These are phyloP conservation scores for Heliconius hermathena DNA, from an alignment of 1,140 invertebrate genomes.

Conservation along the genomic window DNA sequence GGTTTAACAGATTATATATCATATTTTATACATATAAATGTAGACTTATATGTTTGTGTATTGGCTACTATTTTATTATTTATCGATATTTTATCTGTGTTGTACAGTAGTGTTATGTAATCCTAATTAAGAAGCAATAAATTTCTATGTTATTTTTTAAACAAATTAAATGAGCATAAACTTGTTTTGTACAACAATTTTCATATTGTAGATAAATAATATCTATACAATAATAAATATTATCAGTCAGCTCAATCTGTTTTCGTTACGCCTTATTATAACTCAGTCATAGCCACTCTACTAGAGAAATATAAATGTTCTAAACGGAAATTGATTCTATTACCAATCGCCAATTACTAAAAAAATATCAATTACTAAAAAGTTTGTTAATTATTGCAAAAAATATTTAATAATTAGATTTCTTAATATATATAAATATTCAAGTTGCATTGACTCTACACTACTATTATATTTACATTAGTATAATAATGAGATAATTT, in stretches of 20 bases:
- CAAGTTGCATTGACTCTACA: too few species aligned
- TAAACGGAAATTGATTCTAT: background rate
- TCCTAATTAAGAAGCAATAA: background rate
- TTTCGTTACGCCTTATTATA: background rate
- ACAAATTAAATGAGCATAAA: background rate
- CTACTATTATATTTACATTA: too few species aligned
- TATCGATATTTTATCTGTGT: background rate
- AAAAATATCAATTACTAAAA: background rate
- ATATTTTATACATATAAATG: background rate
- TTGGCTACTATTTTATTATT: background rate
- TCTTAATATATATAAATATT: background rate
- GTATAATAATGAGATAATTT: too few species aligned
- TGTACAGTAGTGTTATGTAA: background rate
- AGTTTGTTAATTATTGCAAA: background rate
- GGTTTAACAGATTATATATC: conserved; percentile 14
- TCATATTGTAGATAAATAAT: background rate
- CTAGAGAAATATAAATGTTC: background rate
- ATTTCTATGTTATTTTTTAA: background rate
- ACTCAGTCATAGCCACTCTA: background rate
- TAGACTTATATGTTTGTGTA: background rate
- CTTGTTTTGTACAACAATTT: background rate
- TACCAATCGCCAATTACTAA: background rate
- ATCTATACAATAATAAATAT: background rate
- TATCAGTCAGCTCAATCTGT: background rate
- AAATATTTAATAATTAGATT: background rate